Percentiles rank a stretch among this genome's conserved stretches.
These are phyloP conservation scores for Stegodyphus dumicola DNA, from an alignment of 1,140 invertebrate species.

Conservation along the genomic window DNA sequence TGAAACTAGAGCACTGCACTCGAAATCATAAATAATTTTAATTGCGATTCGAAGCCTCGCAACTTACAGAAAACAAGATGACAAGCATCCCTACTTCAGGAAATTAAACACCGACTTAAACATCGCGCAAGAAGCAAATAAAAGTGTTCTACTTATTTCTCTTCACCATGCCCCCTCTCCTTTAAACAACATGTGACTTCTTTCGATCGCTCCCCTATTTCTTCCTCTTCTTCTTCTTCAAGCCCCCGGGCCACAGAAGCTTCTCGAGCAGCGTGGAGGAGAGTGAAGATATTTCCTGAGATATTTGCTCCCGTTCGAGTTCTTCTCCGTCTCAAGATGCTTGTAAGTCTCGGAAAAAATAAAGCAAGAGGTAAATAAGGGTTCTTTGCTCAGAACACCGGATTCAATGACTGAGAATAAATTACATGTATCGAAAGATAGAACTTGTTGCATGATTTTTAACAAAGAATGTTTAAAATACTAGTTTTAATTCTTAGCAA, in stretches of 20 bases:
- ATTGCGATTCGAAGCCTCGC: too few relatives aligned
- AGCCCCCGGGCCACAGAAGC: not conserved
- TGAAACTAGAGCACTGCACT: too few relatives aligned
- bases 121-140: slow-evolving; percentile 19
- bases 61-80: too few relatives aligned
- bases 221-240: not conserved
- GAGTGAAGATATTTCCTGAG: slow-evolving; percentile 34
- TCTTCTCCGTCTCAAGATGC: not conserved
- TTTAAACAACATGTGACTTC: not conserved
- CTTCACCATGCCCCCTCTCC: not conserved
- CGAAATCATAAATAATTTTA: too few relatives aligned
- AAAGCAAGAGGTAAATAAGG: slow-evolving; percentile 48
- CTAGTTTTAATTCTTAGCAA: too few relatives aligned
- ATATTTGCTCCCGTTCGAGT: slow-evolving; percentile 37
- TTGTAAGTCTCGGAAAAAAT: not conserved
- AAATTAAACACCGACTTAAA: slow-evolving; percentile 40
- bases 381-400: not conserved
- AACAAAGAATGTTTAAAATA: too few relatives aligned
- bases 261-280: not conserved
- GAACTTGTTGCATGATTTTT: too few relatives aligned
- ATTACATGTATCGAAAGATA: too few relatives aligned
- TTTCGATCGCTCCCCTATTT: not conserved
- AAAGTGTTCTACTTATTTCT: not conserved
- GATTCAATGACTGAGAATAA: not conserved
- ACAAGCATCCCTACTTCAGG: slow-evolving; percentile 12